Conservation (phyloP, 2,888 invertebrate genomes). For the Athripsodes cinereus region DNA sequence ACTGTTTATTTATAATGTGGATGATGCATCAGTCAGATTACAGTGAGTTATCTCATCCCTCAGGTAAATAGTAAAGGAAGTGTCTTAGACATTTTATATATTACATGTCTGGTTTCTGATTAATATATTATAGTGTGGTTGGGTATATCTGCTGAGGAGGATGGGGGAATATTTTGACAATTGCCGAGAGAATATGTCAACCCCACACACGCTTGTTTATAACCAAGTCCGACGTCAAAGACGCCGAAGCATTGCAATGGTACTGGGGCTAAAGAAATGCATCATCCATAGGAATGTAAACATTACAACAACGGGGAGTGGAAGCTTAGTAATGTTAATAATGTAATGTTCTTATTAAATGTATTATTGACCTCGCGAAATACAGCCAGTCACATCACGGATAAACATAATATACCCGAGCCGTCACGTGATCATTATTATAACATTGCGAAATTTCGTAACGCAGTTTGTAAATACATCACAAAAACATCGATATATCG, state of each 20-base stretch:
- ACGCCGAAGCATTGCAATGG: no score
- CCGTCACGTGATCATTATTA: slow-evolving; percentile 23
- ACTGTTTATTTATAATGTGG: not conserved
- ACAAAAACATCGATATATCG: slow-evolving; percentile 10
- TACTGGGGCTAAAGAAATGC: no score
- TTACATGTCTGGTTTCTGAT: not conserved
- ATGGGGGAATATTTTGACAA: not conserved
- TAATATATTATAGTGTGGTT: no score
- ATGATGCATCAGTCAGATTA: not conserved
- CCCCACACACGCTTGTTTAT: not conserved
- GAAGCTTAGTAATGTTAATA: no score
- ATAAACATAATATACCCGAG: slow-evolving; percentile 13
- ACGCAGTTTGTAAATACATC: slow-evolving; percentile 9
- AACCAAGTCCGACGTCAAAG: not conserved
- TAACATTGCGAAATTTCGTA: slow-evolving; percentile 19
- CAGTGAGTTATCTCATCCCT: not conserved
- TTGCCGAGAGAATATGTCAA: not conserved
- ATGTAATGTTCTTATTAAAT: slow-evolving; percentile 1
- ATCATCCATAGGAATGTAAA: slow-evolving; percentile 5
- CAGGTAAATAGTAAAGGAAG: not conserved
- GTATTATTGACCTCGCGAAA: slow-evolving; percentile 24
- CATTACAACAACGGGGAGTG: slow-evolving; percentile 16
- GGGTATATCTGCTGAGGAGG: not conserved
- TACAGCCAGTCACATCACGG: no score
- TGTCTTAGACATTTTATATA: not conserved